Evolutionary conservation across 2,888 invertebrate genomes (phyloP).

Genomic region (Sympetrum striolatum): DNA sequence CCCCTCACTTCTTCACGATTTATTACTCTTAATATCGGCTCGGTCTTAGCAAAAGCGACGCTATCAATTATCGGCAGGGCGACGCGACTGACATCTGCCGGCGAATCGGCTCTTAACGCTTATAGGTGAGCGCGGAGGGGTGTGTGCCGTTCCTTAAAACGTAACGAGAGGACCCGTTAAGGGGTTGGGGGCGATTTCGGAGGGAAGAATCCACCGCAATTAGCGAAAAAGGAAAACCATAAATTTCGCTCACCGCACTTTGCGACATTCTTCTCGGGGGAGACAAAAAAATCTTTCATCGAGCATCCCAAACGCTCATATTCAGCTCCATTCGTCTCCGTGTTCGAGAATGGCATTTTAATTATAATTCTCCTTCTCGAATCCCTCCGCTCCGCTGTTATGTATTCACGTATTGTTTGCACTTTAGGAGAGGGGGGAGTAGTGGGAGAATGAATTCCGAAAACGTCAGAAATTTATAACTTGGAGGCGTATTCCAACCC

Average conservation of each 20-base stretch:
- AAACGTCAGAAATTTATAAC: not conserved
- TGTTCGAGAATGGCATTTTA: constrained; percentile 27
- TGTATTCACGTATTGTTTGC: not conserved
- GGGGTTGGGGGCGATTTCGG: not conserved
- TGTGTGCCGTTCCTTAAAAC: too few species aligned
- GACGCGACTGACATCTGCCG: constrained; percentile 26
- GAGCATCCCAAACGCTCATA: not conserved
- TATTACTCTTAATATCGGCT: constrained; percentile 26
- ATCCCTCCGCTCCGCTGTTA: not conserved
- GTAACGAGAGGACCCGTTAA: not conserved
- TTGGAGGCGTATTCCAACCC: not conserved
- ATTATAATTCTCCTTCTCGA: not conserved
- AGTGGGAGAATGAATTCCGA: not conserved
- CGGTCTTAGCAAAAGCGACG: constrained; percentile 14
- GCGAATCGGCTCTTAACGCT: not conserved
- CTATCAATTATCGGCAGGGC: constrained; percentile 30
- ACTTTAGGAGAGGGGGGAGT: not conserved
- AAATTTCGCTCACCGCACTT: constrained; percentile 11
- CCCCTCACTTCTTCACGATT: not conserved
- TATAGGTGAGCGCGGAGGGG: not conserved
- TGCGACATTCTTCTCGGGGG: not conserved
- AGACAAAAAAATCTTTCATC: not conserved
- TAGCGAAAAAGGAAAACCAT: constrained; percentile 34
- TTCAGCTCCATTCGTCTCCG: constrained; percentile 8
- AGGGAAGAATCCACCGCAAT: constrained; percentile 11